Evolutionary conservation across 2,797 vertebrate genomes (phyloP).

Genomic region (Sebastes paucispinis): DNA sequence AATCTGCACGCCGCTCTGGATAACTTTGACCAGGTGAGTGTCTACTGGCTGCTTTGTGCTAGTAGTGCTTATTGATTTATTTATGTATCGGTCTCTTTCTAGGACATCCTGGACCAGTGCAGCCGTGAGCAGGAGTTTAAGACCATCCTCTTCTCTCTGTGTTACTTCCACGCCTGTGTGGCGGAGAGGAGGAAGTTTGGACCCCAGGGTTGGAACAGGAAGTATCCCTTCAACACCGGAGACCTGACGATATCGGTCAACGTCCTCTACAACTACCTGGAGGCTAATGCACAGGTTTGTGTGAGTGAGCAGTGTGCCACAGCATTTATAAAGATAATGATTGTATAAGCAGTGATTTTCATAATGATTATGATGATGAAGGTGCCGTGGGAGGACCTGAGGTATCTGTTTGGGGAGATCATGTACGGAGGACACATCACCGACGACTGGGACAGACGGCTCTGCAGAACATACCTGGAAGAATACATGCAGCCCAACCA

Average conservation of each 20-base stretch:
- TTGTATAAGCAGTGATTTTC: constrained; percentile 2
- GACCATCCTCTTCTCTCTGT: constrained; percentile 85
- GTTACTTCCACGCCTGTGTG: constrained; percentile 85
- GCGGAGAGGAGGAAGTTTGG: constrained; percentile 84
- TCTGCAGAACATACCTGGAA: constrained; percentile 85
- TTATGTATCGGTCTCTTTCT: background rate
- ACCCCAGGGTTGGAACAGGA: constrained; percentile 86
- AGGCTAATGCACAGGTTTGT: constrained; percentile 82
- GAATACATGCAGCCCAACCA: constrained; percentile 87
- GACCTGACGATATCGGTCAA: constrained; percentile 83
- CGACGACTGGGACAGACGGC: constrained; percentile 84
- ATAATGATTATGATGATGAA: constrained; percentile 41
- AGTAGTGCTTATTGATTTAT: background rate
- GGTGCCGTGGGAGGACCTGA: constrained; percentile 85
- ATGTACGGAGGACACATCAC: constrained; percentile 86
- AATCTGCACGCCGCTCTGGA: constrained; percentile 82
- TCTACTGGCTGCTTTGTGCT: background rate
- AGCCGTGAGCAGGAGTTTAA: constrained; percentile 88
- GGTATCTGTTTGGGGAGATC: constrained; percentile 87
- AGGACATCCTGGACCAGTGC: constrained; percentile 87
- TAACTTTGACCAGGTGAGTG: constrained; percentile 85
- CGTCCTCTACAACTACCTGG: constrained; percentile 84
- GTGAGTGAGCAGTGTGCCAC: constrained; percentile 21
- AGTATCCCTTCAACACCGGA: constrained; percentile 85
- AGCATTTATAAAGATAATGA: background rate